A percentile compares a stretch with the other conserved stretches of the same genome.
These are phyloP conservation scores for Panagrolaimus sp. DNA, from an alignment of 1,140 invertebrate species.

Conservation along the genomic window DNA sequence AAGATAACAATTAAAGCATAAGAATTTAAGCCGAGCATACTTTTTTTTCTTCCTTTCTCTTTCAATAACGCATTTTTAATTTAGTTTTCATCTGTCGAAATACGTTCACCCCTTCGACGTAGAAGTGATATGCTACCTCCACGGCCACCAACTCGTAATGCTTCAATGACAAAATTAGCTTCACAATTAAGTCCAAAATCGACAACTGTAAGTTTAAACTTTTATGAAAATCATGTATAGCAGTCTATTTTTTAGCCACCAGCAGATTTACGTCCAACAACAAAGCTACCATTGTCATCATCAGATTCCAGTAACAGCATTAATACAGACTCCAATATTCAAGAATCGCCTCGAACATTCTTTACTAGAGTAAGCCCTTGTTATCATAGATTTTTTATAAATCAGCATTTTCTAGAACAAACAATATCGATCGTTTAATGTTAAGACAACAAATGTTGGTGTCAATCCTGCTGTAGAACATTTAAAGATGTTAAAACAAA, in stretches of 20 bases:
- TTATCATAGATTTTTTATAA: not conserved
- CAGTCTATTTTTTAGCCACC: constrained; percentile 9
- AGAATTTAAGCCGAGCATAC: no score
- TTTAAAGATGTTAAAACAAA: constrained; percentile 4
- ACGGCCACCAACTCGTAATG: not conserved
- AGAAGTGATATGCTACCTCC: constrained; percentile 1
- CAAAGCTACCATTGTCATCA: no score
- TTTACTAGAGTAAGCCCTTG: not conserved
- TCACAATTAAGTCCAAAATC: not conserved
- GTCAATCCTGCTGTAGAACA: constrained; percentile 1
- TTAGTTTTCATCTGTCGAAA: constrained; percentile 9
- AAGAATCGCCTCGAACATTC: constrained; percentile 9
- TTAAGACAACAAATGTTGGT: not conserved
- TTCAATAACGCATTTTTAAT: not conserved
- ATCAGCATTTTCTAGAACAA: not conserved
- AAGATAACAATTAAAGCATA: no score
- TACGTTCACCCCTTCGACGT: not conserved
- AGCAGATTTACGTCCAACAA: not conserved
- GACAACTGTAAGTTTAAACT: not conserved
- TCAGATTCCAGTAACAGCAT: no score
- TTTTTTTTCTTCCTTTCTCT: no score
- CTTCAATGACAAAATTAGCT: constrained; percentile 1
- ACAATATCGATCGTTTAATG: constrained; percentile 8
- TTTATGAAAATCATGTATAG: not conserved
- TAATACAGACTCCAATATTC: not conserved